These are phyloP conservation scores for Leptinotarsa defecta DNA, from an alignment of 1,140 invertebrate genomes.

Conservation along the genomic window DNA sequence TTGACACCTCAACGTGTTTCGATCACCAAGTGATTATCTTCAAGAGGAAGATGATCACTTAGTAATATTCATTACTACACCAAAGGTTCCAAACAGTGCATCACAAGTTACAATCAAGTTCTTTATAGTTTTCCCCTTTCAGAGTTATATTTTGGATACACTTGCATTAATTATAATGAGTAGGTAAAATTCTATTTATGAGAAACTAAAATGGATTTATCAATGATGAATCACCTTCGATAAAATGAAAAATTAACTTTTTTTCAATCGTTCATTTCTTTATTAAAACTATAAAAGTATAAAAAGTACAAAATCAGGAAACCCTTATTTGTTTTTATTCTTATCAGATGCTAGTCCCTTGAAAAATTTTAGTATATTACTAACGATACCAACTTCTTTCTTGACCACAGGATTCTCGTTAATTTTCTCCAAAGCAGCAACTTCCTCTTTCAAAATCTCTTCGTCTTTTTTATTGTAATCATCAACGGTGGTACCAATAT, in stretches of 20 bases:
- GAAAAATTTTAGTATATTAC: slow-evolving; percentile 30
- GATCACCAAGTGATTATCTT: too few relatives aligned
- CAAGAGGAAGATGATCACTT: too few relatives aligned
- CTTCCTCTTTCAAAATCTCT: slow-evolving; percentile 36
- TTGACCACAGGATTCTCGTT: slow-evolving; percentile 32
- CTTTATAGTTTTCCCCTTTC: too few relatives aligned
- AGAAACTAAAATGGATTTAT: too few relatives aligned
- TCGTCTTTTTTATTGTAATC: slow-evolving; percentile 34
- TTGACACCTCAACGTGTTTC: too few relatives aligned
- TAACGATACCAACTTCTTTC: slow-evolving; percentile 34
- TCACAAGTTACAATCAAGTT: too few relatives aligned
- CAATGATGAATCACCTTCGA: too few relatives aligned
- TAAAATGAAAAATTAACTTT: not conserved
- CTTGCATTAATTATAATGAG: too few relatives aligned
- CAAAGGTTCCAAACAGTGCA: too few relatives aligned
- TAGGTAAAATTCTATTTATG: too few relatives aligned
- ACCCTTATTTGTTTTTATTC: not conserved
- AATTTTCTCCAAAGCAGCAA: slow-evolving; percentile 32
- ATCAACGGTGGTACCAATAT: slow-evolving; percentile 37
- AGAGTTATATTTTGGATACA: too few relatives aligned
- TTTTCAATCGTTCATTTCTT: not conserved
- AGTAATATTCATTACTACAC: too few relatives aligned
- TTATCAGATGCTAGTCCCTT: slow-evolving; percentile 22
- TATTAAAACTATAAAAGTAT: not conserved
- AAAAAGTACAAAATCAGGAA: slow-evolving; percentile 15